Conservation (phyloP, 1,140 invertebrate species). For the Papilio aristodemus region DNA sequence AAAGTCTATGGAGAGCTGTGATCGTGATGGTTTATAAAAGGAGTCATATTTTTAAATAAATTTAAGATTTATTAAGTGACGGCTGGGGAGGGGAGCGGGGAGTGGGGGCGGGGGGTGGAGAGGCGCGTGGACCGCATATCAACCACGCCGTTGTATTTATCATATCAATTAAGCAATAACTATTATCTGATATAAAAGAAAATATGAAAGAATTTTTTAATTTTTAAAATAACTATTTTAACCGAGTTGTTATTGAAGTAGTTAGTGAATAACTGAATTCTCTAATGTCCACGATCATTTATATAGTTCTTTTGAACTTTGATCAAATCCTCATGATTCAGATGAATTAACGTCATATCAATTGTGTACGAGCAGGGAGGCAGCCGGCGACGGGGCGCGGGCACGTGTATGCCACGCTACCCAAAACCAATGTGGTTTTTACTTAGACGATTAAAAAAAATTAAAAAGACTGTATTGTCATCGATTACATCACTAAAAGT, state of each 20-base stretch:
- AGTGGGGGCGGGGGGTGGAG: slow-evolving; percentile 6
- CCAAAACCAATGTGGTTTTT: background rate
- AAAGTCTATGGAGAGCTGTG: slow-evolving; percentile 78
- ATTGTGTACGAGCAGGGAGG: slow-evolving; percentile 58
- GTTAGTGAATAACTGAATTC: slow-evolving; percentile 77
- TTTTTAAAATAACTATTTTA: slow-evolving; percentile 77
- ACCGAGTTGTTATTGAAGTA: slow-evolving; percentile 77
- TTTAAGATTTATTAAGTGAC: slow-evolving; percentile 76
- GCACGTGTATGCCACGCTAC: background rate
- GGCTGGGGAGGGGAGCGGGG: slow-evolving; percentile 36
- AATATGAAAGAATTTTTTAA: slow-evolving; percentile 62
- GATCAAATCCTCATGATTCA: slow-evolving; percentile 72
- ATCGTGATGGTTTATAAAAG: slow-evolving; percentile 77
- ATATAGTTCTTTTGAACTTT: slow-evolving; percentile 78
- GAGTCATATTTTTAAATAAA: slow-evolving; percentile 79
- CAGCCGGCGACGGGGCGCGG: background rate
- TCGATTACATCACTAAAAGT: background rate
- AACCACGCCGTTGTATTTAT: slow-evolving; percentile 56
- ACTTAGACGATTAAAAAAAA: background rate
- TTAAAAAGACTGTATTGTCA: background rate
- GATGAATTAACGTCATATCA: slow-evolving; percentile 71
- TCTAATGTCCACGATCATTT: slow-evolving; percentile 76
- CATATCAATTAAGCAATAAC: slow-evolving; percentile 80
- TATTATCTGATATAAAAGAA: slow-evolving; percentile 70
- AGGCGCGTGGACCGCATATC: background rate